phyloP scores from a whole-genome alignment of 2,797 vertebrate species.

The Manis crassicaudata region DNA sequence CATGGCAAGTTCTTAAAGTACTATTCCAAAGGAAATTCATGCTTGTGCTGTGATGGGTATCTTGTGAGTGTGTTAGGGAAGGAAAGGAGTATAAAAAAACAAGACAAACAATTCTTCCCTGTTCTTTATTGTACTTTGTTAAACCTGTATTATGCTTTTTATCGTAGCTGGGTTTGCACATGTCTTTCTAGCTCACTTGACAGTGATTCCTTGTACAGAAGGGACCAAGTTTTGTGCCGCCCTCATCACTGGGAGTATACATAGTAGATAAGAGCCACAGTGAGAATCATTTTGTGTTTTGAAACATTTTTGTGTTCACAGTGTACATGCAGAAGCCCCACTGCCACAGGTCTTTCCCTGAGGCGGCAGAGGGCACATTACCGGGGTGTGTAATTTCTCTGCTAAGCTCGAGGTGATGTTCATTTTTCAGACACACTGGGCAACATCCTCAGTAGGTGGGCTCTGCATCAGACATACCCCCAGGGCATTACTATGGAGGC shows the following conservation, averaged over 20 bases:
- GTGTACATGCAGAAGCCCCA: background rate
- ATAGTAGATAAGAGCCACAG: background rate
- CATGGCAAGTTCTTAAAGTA: conserved; percentile 2
- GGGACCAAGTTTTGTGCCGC: background rate
- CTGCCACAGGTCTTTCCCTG: background rate
- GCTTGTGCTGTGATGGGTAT: background rate
- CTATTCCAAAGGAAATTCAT: conserved; percentile 44
- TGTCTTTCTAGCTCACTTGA: background rate
- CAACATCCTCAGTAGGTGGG: accelerated
- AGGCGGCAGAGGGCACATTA: background rate
- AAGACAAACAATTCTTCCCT: background rate
- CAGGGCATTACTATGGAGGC: background rate
- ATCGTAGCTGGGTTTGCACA: background rate
- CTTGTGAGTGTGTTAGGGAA: conserved; percentile 6
- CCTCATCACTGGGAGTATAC: accelerated
- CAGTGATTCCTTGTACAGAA: background rate
- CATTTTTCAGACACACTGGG: background rate
- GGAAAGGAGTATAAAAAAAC: background rate
- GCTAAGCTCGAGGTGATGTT: background rate
- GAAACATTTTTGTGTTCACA: background rate
- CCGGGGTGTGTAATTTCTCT: background rate
- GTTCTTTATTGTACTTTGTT: background rate
- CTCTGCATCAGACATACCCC: background rate
- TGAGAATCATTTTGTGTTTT: background rate
- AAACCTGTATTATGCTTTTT: background rate